Evolutionary conservation across 2,113 vertebrate species (phyloP).

Genomic region (Geothlypis trichas): DNA sequence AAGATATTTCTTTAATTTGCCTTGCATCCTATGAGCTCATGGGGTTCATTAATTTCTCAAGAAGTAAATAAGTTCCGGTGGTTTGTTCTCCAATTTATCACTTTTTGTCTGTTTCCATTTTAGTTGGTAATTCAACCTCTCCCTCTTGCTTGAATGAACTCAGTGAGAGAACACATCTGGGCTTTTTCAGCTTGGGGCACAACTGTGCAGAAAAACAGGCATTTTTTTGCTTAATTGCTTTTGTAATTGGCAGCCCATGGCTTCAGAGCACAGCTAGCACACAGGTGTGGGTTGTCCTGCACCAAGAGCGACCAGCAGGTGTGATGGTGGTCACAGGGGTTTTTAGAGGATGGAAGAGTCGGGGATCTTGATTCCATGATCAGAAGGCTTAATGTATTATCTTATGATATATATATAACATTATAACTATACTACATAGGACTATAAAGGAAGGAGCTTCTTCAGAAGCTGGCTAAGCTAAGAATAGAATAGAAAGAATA

Average conservation of each 20-base stretch:
- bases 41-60: constrained; percentile 7
- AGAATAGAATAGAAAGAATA: too few relatives aligned
- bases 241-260: background rate
- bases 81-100: background rate
- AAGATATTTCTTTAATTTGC: background rate
- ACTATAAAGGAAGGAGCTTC: too few relatives aligned
- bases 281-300: fast-evolving
- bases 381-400: too few relatives aligned
- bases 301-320: fast-evolving
- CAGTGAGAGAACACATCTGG: background rate
- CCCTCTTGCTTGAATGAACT: background rate
- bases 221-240: background rate
- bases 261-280: background rate
- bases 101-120: background rate
- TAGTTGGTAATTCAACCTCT: background rate
- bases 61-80: background rate
- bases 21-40: background rate
- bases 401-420: too few relatives aligned
- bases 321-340: too few relatives aligned
- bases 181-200: background rate
- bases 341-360: too few relatives aligned
- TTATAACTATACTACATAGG: too few relatives aligned
- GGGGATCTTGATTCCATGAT: too few relatives aligned
- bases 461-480: too few relatives aligned
- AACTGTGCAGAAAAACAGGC: background rate